Evolutionary conservation across 2,113 vertebrate genomes (phyloP).

Genomic region (Gymnocephalus cernua): DNA sequence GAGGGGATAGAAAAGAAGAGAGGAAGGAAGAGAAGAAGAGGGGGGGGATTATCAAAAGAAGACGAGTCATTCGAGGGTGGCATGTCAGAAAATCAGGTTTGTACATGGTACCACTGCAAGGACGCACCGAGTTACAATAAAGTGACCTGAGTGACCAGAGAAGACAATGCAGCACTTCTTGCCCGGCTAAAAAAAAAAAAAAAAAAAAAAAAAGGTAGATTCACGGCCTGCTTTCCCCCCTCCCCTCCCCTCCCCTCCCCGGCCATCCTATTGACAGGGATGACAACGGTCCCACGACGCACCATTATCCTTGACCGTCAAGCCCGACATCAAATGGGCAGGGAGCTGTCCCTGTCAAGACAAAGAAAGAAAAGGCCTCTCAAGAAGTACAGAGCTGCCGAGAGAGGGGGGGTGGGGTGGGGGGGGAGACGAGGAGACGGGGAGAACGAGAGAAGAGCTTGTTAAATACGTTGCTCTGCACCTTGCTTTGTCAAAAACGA

Average conservation of each 20-base stretch:
- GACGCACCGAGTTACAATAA: slow-evolving; percentile 88
- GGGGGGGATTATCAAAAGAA: slow-evolving; percentile 70
- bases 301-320: slow-evolving; percentile 99
- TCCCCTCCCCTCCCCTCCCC: slow-evolving; percentile 82
- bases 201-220: slow-evolving; percentile 88
- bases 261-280: slow-evolving; percentile 95
- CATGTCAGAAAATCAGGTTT: slow-evolving; percentile 86
- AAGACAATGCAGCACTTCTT: slow-evolving; percentile 75
- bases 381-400: slow-evolving; percentile 71
- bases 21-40: slow-evolving; percentile 54
- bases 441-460: slow-evolving; percentile 77
- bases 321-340: slow-evolving; percentile 95
- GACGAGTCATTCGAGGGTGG: slow-evolving; percentile 81
- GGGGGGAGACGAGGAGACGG: slow-evolving; percentile 40
- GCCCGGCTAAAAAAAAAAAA: slow-evolving; percentile 87
- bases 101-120: slow-evolving; percentile 87
- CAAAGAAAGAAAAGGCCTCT: slow-evolving; percentile 88
- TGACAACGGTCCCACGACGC: slow-evolving; percentile 99
- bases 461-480: slow-evolving; percentile 92
- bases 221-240: slow-evolving; percentile 63
- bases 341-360: slow-evolving; percentile 93
- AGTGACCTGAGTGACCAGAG: slow-evolving; percentile 87
- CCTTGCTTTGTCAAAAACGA: slow-evolving; percentile 95
- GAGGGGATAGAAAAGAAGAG: slow-evolving; percentile 22
- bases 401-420: slow-evolving; percentile 49